These are phyloP conservation scores for Aurelia coerulea DNA, from an alignment of 30 jellyfish, hydroid and myxozoan species.

Conservation along the genomic window DNA sequence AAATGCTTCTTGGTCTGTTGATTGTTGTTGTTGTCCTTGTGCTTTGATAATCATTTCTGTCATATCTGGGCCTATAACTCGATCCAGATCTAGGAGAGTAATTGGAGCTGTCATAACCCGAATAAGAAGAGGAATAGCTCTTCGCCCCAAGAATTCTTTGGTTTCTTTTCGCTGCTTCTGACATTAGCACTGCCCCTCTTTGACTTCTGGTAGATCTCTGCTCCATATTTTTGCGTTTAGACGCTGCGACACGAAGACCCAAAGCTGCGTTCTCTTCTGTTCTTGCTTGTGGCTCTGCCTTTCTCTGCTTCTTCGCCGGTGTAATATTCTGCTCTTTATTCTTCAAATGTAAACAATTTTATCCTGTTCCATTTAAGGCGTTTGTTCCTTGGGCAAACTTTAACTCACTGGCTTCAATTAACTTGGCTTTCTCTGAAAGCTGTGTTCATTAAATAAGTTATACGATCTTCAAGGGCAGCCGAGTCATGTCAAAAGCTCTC, in stretches of 20 bases:
- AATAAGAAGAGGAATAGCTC: neutral
- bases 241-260: too few species aligned
- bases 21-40: neutral
- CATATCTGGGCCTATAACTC: constrained; percentile 1
- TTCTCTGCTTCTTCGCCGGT: too few species aligned
- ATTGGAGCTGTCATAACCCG: neutral
- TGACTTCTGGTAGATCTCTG: constrained; percentile 5
- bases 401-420: too few species aligned
- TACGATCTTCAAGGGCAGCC: too few species aligned
- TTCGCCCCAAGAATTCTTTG: constrained; percentile 24
- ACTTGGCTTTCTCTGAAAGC: too few species aligned
- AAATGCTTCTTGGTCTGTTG: constrained; percentile 4
- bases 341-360: neutral
- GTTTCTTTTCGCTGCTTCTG: constrained; percentile 63
- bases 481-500: too few species aligned
- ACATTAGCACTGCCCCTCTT: constrained; percentile 44
- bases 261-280: too few species aligned
- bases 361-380: neutral
- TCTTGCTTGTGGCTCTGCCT: too few species aligned
- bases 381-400: constrained; percentile 2
- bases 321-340: too few species aligned
- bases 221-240: neutral
- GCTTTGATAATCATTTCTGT: neutral
- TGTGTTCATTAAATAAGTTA: too few species aligned
- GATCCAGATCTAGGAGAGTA: neutral